Evolutionary conservation across 37 sponge, comb jelly and placozoan species (phyloP).

Genomic region (Amphimedon queenslandica): DNA sequence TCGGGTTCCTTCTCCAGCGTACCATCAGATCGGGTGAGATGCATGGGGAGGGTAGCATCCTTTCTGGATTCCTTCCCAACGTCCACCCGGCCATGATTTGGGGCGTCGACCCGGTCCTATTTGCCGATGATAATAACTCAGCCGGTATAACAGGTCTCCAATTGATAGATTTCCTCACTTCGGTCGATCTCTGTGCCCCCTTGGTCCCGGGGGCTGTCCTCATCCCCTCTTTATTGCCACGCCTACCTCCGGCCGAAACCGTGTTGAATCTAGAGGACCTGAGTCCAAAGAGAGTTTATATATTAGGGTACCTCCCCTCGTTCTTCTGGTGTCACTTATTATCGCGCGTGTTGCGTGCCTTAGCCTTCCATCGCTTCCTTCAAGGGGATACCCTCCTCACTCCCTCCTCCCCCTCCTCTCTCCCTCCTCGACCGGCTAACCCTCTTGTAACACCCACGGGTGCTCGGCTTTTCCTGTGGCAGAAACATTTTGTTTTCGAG

Average conservation of each 20-base stretch:
- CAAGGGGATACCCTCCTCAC: neutral
- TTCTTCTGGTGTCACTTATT: constrained; percentile 26
- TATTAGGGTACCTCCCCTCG: constrained; percentile 34
- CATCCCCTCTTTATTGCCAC: constrained; percentile 21
- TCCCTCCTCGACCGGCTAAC: neutral
- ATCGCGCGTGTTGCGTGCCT: constrained; percentile 12
- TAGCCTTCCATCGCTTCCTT: neutral
- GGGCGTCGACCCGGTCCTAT: constrained; percentile 35
- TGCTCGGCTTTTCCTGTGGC: constrained; percentile 34
- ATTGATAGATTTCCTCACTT: constrained; percentile 33
- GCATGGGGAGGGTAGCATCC: constrained; percentile 1
- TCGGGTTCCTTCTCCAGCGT: constrained; percentile 36
- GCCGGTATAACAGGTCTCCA: neutral
- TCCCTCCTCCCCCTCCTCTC: neutral
- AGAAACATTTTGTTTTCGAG: constrained; percentile 22
- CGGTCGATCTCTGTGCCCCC: constrained; percentile 27
- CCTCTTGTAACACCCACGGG: constrained; percentile 1
- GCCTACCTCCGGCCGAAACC: neutral
- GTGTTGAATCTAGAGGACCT: constrained; percentile 22
- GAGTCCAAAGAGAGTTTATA: constrained; percentile 30
- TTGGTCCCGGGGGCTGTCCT: constrained; percentile 25
- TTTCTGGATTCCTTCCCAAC: constrained; percentile 17
- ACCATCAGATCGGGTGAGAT: constrained; percentile 8
- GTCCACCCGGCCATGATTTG: constrained; percentile 45
- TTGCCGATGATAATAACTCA: neutral